Conservation (phyloP, 1,140 invertebrate genomes). For the Probaryconus sp. region DNA sequence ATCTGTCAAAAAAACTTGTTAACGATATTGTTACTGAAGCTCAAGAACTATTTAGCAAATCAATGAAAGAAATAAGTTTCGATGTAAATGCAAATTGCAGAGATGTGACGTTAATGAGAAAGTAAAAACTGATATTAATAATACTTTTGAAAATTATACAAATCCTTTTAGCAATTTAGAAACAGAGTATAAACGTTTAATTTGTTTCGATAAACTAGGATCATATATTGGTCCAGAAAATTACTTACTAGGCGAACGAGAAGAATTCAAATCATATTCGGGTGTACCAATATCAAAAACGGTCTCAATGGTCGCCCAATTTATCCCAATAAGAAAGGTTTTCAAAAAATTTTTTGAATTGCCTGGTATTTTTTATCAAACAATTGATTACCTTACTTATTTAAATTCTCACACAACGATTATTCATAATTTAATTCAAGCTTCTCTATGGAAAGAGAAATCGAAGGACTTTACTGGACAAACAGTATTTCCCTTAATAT, state of each 20-base stretch:
- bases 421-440: constrained; percentile 1
- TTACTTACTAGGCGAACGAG: not conserved
- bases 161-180: constrained; percentile 1
- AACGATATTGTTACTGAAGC: no score
- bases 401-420: not conserved
- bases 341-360: constrained; percentile 4
- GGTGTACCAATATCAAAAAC: not conserved
- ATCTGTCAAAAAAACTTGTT: no score
- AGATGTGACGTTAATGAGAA: no score
- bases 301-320: not conserved
- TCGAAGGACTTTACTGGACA: not conserved
- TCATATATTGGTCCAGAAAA: not conserved
- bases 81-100: no score
- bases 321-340: not conserved
- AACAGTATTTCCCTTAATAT: not conserved
- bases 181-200: not conserved
- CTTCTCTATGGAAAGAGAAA: constrained; percentile 1
- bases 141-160: not conserved
- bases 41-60: no score
- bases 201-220: not conserved
- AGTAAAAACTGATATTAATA: no score
- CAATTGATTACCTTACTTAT: constrained; percentile 2
- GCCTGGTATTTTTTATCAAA: constrained; percentile 8
- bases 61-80: no score
- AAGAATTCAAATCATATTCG: not conserved